These are phyloP conservation scores for Plutomurus gul DNA, from an alignment of 1,140 invertebrate genomes.

Conservation along the genomic window DNA sequence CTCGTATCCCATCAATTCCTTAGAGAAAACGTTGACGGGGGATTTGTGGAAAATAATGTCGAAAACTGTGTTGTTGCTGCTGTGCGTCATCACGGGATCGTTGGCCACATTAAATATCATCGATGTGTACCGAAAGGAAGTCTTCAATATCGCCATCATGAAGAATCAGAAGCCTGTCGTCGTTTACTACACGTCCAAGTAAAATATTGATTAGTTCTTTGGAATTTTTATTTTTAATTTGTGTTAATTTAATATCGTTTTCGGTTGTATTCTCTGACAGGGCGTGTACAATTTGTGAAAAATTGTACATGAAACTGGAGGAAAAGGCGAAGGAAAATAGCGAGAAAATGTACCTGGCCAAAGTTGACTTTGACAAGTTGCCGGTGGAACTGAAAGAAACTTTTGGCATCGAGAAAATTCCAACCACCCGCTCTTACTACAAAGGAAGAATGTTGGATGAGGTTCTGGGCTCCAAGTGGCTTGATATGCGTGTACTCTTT, in stretches of 20 bases:
- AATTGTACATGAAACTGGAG: background rate
- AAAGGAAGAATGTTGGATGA: background rate
- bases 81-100: background rate
- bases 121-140: background rate
- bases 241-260: background rate
- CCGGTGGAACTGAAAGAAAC: background rate
- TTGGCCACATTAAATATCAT: constrained; percentile 7
- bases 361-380: background rate
- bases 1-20: background rate
- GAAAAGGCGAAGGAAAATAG: background rate
- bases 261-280: background rate
- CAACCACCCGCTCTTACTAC: background rate
- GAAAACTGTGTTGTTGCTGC: background rate
- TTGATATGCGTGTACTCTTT: background rate
- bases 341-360: constrained; percentile 1
- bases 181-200: background rate
- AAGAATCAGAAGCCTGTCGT: background rate
- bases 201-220: background rate
- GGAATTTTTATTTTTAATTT: background rate
- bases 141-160: background rate
- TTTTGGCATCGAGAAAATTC: background rate
- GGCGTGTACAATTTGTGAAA: background rate
- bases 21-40: too few relatives aligned
- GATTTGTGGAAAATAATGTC: background rate
- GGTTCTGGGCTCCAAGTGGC: background rate